Evolutionary conservation across 2,113 vertebrate species (phyloP), one percentile per base, ranked within the genome.

Genomic region (Nestor notabilis): DNA sequence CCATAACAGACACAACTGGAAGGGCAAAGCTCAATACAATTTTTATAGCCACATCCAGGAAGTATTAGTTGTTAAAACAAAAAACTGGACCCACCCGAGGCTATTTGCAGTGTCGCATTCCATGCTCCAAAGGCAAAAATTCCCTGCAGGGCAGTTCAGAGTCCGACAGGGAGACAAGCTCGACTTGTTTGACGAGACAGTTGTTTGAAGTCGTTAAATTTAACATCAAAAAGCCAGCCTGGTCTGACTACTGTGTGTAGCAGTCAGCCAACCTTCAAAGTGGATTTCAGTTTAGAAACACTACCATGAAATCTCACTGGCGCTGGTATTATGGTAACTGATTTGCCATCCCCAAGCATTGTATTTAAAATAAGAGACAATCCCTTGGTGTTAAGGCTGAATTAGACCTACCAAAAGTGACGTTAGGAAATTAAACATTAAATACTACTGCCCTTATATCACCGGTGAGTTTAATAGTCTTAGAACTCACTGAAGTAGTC

Each of bases 101-200:
- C 94, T 92, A 92, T 96, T 97, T 96, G 86, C 92, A 93, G 90
- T 75, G 88, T 43, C 52, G 16, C 90, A 95, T 97, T 95, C 93
- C 91, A 70, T 31, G 58, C 71, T 95, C 53, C 84, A 64, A 77
- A 85, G 91, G 89, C 78, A 95, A 88, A 86, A 95, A 95, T 86
- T 64, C 69, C 88, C 95, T 95, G 80, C 89, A 82, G 86, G 68
- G 80, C 85, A 96, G 93, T 56, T 91, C 85, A 92, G 77, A 95
- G 95, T 95, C 86, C 35, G 4, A 37, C 63, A 35, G 66, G 75
- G 86, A 93, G 80, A 95, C 89, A 76, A 88, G 93, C 44, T 72
- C 1, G 9, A 78, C 91, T 83, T 60, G 83, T 89, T 65, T 17
- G n/a, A 91, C 88, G 72, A 76, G 94, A 88, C 89, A 93, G 69